phyloP scores from a whole-genome alignment of 2,888 invertebrate species.

The Acronicta alni region DNA sequence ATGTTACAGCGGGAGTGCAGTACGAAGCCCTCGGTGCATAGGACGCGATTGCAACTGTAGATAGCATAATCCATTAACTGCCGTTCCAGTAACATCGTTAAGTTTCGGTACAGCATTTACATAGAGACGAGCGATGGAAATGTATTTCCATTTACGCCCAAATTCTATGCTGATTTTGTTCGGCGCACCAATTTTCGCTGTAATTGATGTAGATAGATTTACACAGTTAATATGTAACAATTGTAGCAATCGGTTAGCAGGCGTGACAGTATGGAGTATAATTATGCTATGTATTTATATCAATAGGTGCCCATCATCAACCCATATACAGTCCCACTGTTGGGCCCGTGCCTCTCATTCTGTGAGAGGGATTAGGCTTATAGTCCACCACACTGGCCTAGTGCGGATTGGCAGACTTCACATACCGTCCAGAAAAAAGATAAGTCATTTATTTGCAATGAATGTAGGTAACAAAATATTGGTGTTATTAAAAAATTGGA shows the following conservation, averaged over 20 bases:
- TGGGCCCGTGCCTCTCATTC: no score
- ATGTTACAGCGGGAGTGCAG: slow-evolving; percentile 50
- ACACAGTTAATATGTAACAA: slow-evolving; percentile 18
- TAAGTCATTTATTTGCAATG: no score
- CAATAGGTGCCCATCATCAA: no score
- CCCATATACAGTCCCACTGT: no score
- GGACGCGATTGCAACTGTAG: slow-evolving; percentile 63
- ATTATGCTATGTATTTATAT: no score
- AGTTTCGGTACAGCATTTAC: slow-evolving; percentile 76
- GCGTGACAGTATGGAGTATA: no score
- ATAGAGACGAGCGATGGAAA: slow-evolving; percentile 74
- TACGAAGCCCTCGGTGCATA: slow-evolving; percentile 41
- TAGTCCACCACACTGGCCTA: no score
- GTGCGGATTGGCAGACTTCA: no score
- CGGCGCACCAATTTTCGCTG: slow-evolving; percentile 40
- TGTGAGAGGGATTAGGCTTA: no score
- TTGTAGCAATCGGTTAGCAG: slow-evolving; percentile 18
- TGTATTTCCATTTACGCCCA: slow-evolving; percentile 72
- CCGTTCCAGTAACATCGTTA: slow-evolving; percentile 76
- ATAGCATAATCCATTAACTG: slow-evolving; percentile 75
- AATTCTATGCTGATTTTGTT: slow-evolving; percentile 73
- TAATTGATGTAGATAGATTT: slow-evolving; percentile 46
- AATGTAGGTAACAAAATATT: no score
- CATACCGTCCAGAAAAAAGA: no score
- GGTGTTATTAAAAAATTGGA: no score